Percentiles rank a stretch among this genome's conserved stretches.
Evolutionary conservation across 1,140 invertebrate species (phyloP).

Genomic region (Prorops nasuta): DNA sequence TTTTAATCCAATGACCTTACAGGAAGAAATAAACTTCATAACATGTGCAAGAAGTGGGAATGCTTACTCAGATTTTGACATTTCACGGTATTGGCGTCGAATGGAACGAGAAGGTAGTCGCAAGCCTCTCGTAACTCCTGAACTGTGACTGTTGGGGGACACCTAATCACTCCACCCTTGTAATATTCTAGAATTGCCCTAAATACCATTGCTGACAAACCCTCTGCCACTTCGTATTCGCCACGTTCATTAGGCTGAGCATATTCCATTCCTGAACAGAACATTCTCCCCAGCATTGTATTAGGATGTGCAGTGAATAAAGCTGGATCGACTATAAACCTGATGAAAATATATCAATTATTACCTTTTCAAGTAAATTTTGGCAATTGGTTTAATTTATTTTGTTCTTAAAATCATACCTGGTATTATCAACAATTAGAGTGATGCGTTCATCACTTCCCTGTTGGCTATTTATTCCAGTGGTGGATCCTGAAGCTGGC

Average conservation of each 20-base stretch:
- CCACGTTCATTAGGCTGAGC: slow-evolving; percentile 92
- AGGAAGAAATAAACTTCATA: too few species aligned
- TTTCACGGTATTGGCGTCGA: slow-evolving; percentile 93
- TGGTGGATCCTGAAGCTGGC: slow-evolving; percentile 30
- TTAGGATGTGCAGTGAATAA: slow-evolving; percentile 84
- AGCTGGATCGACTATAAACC: slow-evolving; percentile 84
- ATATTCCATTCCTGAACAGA: slow-evolving; percentile 90
- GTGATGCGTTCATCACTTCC: slow-evolving; percentile 77
- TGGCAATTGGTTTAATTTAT: neutral
- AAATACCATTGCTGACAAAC: slow-evolving; percentile 94
- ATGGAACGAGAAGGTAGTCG: slow-evolving; percentile 97
- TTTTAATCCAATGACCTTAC: too few species aligned
- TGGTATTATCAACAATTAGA: slow-evolving; percentile 89
- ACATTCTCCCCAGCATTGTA: slow-evolving; percentile 93
- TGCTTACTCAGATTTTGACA: slow-evolving; percentile 92
- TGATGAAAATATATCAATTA: slow-evolving; percentile 17
- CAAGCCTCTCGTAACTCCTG: slow-evolving; percentile 97
- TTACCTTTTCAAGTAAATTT: slow-evolving; percentile 2
- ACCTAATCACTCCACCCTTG: slow-evolving; percentile 82
- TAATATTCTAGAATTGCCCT: slow-evolving; percentile 96
- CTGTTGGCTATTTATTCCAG: slow-evolving; percentile 38
- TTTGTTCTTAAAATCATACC: slow-evolving; percentile 52
- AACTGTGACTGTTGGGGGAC: slow-evolving; percentile 80
- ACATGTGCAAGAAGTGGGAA: too few species aligned
- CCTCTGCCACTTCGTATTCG: slow-evolving; percentile 98